Percentiles rank a stretch among this genome's conserved stretches.
Evolutionary conservation across 30 jellyfish, hydroid and myxozoan genomes (phyloP).

Genomic region (Pelagia noctiluca): DNA sequence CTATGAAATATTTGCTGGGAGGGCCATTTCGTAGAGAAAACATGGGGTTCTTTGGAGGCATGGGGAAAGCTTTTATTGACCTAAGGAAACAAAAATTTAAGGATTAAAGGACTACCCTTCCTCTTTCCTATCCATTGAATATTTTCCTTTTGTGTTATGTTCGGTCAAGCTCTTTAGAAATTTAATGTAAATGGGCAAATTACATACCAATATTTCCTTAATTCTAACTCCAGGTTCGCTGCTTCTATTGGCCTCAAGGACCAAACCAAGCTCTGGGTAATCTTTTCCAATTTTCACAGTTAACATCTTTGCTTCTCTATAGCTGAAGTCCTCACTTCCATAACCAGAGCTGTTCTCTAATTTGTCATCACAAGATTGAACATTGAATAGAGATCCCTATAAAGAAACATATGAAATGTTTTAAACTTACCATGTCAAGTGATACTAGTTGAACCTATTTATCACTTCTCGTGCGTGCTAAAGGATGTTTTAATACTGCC

Average conservation of each 20-base stretch:
- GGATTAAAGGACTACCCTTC: no score
- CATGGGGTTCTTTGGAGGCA: no score
- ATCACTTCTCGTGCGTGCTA: no score
- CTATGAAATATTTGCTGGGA: no score
- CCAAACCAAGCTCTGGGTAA: slow-evolving; percentile 53
- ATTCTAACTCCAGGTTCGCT: slow-evolving; percentile 45
- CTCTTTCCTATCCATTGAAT: no score
- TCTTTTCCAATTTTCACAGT: slow-evolving; percentile 28
- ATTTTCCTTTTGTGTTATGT: no score
- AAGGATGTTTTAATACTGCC: no score
- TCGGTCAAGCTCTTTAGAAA: no score
- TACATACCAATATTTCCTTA: slow-evolving; percentile 43
- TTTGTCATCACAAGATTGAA: slow-evolving; percentile 50
- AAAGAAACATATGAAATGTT: background rate
- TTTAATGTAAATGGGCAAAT: background rate
- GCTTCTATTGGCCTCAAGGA: slow-evolving; percentile 30
- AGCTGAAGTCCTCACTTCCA: slow-evolving; percentile 70
- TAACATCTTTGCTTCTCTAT: slow-evolving; percentile 5
- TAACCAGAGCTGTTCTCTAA: slow-evolving; percentile 68
- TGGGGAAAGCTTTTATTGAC: no score
- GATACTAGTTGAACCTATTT: background rate
- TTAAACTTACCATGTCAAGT: background rate
- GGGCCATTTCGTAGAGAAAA: no score
- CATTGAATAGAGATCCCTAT: background rate
- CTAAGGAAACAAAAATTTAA: no score